Percentiles rank a stretch among this genome's conserved stretches.
Evolutionary conservation across 2,797 vertebrate species (phyloP).

Genomic region (Syngnathus acus): DNA sequence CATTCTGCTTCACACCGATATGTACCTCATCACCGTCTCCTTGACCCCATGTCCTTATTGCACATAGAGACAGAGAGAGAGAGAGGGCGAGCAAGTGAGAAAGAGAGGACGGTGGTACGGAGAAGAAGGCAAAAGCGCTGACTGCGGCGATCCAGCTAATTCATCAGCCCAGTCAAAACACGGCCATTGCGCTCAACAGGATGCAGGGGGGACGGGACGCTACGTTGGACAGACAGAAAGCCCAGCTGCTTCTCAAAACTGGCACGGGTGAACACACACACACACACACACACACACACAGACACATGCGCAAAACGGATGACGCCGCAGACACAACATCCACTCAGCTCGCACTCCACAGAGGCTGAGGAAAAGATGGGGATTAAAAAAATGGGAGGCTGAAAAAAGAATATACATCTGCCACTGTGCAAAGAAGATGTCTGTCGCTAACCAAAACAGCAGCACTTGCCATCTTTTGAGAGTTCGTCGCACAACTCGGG

Average conservation of each 20-base stretch:
- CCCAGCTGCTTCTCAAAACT: constrained; percentile 3
- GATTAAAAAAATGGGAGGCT: constrained; percentile 9
- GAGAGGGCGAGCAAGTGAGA: not conserved
- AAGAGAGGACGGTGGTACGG: constrained; percentile 18
- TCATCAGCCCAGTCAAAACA: constrained; percentile 51
- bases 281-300: constrained; percentile 2
- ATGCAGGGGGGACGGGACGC: constrained; percentile 34
- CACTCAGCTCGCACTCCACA: constrained; percentile 47
- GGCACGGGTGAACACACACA: constrained; percentile 8
- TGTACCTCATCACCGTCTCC: constrained; percentile 66
- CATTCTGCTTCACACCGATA: constrained; percentile 66
- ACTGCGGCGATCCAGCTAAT: constrained; percentile 50
- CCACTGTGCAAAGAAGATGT: not conserved
- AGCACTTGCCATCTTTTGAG: too few species aligned
- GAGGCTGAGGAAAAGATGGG: constrained; percentile 25
- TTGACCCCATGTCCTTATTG: constrained; percentile 65
- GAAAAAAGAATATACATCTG: constrained; percentile 3
- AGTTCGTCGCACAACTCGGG: not conserved
- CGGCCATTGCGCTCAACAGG: constrained; percentile 48
- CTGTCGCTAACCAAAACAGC: too few species aligned
- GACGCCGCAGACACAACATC: constrained; percentile 59
- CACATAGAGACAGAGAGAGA: constrained; percentile 12
- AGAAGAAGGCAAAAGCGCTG: constrained; percentile 41
- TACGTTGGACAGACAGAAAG: constrained; percentile 41
- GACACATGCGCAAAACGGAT: constrained; percentile 25